phyloP scores from a whole-genome alignment of 2,797 vertebrate genomes.

The Neosalanx taihuensis region DNA sequence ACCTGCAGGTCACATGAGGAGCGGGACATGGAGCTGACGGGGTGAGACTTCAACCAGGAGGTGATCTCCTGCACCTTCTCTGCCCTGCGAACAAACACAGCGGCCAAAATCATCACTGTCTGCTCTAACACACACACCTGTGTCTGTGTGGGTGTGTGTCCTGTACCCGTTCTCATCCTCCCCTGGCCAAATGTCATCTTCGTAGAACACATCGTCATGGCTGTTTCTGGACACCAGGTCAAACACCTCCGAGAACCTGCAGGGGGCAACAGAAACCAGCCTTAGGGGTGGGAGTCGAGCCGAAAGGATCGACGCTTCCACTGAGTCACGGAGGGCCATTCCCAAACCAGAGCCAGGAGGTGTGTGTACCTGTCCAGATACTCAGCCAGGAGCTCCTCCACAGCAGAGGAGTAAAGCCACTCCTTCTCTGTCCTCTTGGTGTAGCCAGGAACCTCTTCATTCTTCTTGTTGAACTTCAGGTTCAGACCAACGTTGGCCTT shows the following conservation, averaged over 20 bases:
- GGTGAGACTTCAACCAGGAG: slow-evolving; percentile 89
- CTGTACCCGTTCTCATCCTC: slow-evolving; percentile 88
- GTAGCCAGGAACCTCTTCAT: slow-evolving; percentile 97
- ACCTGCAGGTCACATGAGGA: slow-evolving; percentile 95
- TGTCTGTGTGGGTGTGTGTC: neutral
- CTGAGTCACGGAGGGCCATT: too few species aligned
- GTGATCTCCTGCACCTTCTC: slow-evolving; percentile 93
- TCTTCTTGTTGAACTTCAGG: slow-evolving; percentile 98
- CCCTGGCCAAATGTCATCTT: slow-evolving; percentile 95
- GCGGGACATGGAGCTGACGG: slow-evolving; percentile 87
- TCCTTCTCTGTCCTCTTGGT: slow-evolving; percentile 94
- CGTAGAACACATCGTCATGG: slow-evolving; percentile 95
- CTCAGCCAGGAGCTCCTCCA: slow-evolving; percentile 88
- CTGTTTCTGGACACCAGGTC: slow-evolving; percentile 85
- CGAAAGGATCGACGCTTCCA: too few species aligned
- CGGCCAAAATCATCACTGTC: slow-evolving; percentile 1
- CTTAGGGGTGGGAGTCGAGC: neutral
- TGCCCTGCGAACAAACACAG: slow-evolving; percentile 65
- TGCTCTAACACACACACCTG: neutral
- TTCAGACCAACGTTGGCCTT: slow-evolving; percentile 93
- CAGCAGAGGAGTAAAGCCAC: slow-evolving; percentile 94
- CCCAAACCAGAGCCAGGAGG: too few species aligned
- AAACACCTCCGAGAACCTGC: slow-evolving; percentile 90
- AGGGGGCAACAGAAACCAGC: slow-evolving; percentile 21
- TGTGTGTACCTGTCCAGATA: slow-evolving; percentile 86